phyloP scores from a whole-genome alignment of 2,113 vertebrate species.

The Ceyx cyanopectus region DNA sequence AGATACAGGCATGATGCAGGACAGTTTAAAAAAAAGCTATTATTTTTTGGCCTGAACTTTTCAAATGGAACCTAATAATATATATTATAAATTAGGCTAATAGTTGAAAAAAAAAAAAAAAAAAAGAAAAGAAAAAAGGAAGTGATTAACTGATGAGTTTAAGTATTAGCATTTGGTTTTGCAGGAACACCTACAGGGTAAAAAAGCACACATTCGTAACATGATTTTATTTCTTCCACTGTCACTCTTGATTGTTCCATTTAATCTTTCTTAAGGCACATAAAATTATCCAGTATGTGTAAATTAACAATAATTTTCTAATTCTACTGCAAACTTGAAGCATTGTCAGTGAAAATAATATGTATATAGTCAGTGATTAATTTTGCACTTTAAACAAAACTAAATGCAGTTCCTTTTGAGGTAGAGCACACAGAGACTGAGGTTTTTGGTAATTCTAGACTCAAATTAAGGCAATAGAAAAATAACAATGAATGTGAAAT shows the following conservation, averaged over 20 bases:
- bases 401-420: constrained; percentile 10
- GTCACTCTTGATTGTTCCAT: constrained; percentile 68
- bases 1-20: background rate
- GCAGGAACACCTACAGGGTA: constrained; percentile 67
- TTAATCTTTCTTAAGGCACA: constrained; percentile 76
- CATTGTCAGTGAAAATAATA: constrained; percentile 17
- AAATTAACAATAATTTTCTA: constrained; percentile 58
- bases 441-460: background rate
- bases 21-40: background rate
- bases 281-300: constrained; percentile 71
- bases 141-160: constrained; percentile 74
- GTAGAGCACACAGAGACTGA: background rate
- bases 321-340: constrained; percentile 13
- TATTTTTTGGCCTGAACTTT: no score
- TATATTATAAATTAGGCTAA: background rate
- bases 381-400: constrained; percentile 62
- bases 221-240: constrained; percentile 80
- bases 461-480: background rate
- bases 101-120: no score
- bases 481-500: constrained; percentile 53
- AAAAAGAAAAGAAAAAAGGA: background rate
- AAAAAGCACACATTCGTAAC: constrained; percentile 76
- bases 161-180: constrained; percentile 70
- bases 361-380: background rate
- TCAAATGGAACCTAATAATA: no score